Conservation (phyloP, 2,888 invertebrate genomes). For the Sisyra nigra region DNA sequence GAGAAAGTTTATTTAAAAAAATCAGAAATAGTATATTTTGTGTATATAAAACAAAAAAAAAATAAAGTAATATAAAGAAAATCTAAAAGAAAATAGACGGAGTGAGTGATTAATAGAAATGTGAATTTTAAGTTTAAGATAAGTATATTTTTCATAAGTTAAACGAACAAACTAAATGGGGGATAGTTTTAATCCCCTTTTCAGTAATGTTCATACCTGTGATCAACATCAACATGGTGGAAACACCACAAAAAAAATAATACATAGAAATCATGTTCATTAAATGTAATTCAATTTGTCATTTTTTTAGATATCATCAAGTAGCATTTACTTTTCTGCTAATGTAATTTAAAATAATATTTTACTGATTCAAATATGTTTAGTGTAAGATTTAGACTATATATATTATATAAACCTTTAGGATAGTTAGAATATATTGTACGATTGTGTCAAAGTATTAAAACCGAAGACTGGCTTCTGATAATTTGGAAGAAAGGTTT, state of each 20-base stretch:
- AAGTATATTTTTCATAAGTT: constrained; percentile 6
- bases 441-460: constrained; percentile 32
- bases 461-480: constrained; percentile 29
- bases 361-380: constrained; percentile 5
- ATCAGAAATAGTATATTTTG: constrained; percentile 4
- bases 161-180: constrained; percentile 5
- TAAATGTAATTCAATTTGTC: constrained; percentile 5
- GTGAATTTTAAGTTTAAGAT: background rate
- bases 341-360: constrained; percentile 6
- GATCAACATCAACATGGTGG: constrained; percentile 21
- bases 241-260: background rate
- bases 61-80: constrained; percentile 2
- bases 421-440: constrained; percentile 20
- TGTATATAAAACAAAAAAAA: background rate
- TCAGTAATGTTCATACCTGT: constrained; percentile 26
- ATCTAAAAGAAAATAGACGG: constrained; percentile 1
- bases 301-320: constrained; percentile 12
- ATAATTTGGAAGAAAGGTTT: constrained; percentile 15
- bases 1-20: constrained; percentile 4
- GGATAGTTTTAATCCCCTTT: background rate
- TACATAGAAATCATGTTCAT: constrained; percentile 6
- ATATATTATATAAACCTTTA: background rate
- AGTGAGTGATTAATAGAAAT: too few relatives aligned
- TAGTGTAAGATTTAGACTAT: too few relatives aligned
- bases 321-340: constrained; percentile 10